phyloP scores from a whole-genome alignment of 2,797 vertebrate genomes.

The Coregonus suidteri region DNA sequence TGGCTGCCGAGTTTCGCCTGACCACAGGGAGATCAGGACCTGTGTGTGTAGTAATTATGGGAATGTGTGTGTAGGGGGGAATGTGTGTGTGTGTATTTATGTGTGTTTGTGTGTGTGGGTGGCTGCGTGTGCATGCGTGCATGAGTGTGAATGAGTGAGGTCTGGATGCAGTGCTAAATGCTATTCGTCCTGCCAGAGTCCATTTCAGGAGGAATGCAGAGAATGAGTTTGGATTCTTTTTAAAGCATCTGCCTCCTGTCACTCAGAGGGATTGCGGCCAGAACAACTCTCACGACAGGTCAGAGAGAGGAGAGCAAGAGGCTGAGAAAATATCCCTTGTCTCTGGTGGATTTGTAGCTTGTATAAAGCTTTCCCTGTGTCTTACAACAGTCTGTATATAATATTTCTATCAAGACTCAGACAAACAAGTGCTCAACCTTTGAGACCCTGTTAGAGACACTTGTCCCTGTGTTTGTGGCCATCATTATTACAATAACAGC shows the following conservation, averaged over 20 bases:
- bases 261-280: constrained; percentile 2
- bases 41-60: constrained; percentile 28
- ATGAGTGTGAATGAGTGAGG: neutral
- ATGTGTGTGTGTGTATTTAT: constrained; percentile 1
- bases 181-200: neutral
- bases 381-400: neutral
- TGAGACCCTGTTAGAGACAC: neutral
- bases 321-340: constrained; percentile 12
- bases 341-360: neutral
- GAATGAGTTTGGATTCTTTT: constrained; percentile 24
- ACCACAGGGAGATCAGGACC: constrained; percentile 63
- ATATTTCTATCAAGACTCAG: neutral
- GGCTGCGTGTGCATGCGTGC: neutral
- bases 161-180: neutral
- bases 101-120: neutral
- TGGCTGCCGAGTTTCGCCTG: constrained; percentile 50
- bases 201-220: constrained; percentile 19
- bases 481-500: neutral
- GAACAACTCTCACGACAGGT: neutral
- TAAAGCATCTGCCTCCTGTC: constrained; percentile 19
- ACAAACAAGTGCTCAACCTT: neutral
- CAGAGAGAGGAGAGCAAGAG: constrained; percentile 22
- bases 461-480: neutral
- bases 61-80: constrained; percentile 22
- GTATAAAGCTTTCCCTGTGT: neutral